Percentiles rank a stretch among this genome's conserved stretches.
phyloP scores from a whole-genome alignment of 2,113 vertebrate species.

The Vulpes vulpes region DNA sequence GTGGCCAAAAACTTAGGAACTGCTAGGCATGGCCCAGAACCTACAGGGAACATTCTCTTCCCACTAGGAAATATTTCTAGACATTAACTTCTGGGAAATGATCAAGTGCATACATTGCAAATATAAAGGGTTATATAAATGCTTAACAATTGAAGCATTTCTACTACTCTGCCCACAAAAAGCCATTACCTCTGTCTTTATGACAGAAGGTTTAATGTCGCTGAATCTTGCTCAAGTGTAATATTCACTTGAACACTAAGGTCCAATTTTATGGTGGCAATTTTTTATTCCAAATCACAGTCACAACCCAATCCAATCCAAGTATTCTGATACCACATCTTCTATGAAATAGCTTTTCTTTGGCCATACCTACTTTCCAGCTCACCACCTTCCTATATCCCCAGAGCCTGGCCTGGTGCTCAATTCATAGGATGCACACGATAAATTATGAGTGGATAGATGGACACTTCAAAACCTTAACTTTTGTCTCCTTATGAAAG shows the following conservation, averaged over 20 bases:
- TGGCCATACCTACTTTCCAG: conserved; percentile 57
- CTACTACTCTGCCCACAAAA: conserved; percentile 74
- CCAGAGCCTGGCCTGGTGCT: conserved; percentile 31
- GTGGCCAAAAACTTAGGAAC: not conserved
- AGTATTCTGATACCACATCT: conserved; percentile 66
- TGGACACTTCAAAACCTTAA: conserved; percentile 61
- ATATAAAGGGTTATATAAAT: conserved; percentile 81
- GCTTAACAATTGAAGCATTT: conserved; percentile 75
- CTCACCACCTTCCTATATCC: conserved; percentile 32
- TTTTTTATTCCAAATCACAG: conserved; percentile 82
- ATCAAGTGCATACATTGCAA: conserved; percentile 71
- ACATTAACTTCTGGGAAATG: conserved; percentile 71
- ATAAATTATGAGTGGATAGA: conserved; percentile 50
- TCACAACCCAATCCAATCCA: conserved; percentile 72
- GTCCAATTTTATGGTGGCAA: conserved; percentile 76
- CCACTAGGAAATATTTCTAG: conserved; percentile 59
- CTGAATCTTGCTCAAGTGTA: conserved; percentile 78
- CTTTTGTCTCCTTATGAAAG: conserved; percentile 16
- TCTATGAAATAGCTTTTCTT: conserved; percentile 73
- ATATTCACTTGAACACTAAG: conserved; percentile 78
- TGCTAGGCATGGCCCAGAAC: not conserved
- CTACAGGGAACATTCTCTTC: conserved; percentile 23
- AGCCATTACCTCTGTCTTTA: conserved; percentile 77
- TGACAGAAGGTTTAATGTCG: conserved; percentile 76
- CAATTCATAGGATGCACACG: not conserved